Evolutionary conservation across 2,113 vertebrate species (phyloP).

Genomic region (Pitta sordida): DNA sequence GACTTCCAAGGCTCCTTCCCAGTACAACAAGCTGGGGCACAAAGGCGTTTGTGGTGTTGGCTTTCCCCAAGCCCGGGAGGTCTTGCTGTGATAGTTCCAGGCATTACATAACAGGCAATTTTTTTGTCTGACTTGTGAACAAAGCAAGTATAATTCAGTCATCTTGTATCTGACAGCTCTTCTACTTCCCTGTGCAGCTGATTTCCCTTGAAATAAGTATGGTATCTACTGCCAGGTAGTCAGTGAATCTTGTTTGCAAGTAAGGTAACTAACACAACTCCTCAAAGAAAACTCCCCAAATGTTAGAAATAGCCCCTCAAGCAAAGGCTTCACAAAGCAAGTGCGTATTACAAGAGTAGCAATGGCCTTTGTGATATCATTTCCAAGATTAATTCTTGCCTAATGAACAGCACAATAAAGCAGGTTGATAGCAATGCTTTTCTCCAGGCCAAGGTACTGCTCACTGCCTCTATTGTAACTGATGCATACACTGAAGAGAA

Average conservation of each 20-base stretch:
- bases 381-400: constrained; percentile 40
- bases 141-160: neutral
- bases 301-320: constrained; percentile 31
- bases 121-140: neutral
- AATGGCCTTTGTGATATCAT: constrained; percentile 26
- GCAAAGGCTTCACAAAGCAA: constrained; percentile 52
- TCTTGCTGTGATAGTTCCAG: neutral
- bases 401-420: constrained; percentile 20
- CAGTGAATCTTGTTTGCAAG: constrained; percentile 22
- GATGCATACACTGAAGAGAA: neutral
- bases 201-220: neutral
- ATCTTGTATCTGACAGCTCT: neutral
- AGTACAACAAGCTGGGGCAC: neutral
- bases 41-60: neutral
- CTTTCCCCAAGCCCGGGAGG: neutral
- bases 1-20: neutral
- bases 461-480: neutral
- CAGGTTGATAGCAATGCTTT: neutral
- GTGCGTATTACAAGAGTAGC: neutral
- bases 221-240: neutral
- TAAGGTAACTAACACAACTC: neutral
- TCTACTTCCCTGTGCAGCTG: neutral
- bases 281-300: constrained; percentile 34
- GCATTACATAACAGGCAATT: neutral
- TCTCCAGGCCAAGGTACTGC: neutral